Evolutionary conservation across 2,113 vertebrate genomes (phyloP).

Genomic region (Blennius ocellaris): DNA sequence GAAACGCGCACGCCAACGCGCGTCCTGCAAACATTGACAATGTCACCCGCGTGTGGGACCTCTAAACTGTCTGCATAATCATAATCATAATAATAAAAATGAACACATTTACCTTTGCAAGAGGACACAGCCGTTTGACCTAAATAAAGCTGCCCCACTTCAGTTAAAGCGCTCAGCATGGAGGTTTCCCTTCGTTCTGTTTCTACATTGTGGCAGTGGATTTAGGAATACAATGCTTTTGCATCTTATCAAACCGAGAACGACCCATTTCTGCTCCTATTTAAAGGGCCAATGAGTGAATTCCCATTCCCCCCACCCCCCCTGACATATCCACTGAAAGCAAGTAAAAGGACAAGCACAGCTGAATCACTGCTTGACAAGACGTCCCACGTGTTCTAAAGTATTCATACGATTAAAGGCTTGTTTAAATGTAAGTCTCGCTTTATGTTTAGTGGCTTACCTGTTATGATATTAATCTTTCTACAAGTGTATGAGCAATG

Average conservation of each 20-base stretch:
- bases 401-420: background rate
- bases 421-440: conserved; percentile 7
- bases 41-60: background rate
- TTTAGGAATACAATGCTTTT: background rate
- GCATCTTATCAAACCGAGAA: conserved; percentile 32
- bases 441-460: background rate
- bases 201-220: background rate
- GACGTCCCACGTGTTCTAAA: too few relatives aligned
- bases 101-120: background rate
- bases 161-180: background rate
- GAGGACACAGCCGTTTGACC: conserved; percentile 61
- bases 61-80: background rate
- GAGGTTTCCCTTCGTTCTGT: background rate
- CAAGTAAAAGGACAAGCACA: conserved; percentile 31
- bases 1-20: conserved; percentile 43
- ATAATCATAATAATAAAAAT: too few relatives aligned
- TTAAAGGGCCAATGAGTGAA: conserved; percentile 71
- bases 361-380: conserved; percentile 26
- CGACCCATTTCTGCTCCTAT: conserved; percentile 78
- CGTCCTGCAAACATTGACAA: conserved; percentile 3
- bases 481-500: background rate
- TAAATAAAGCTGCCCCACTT: conserved; percentile 71
- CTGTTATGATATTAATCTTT: background rate
- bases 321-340: conserved; percentile 23
- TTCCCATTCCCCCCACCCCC: conserved; percentile 26